phyloP scores from a whole-genome alignment of 2,113 vertebrate genomes.

The Urocynchramus pylzowi region DNA sequence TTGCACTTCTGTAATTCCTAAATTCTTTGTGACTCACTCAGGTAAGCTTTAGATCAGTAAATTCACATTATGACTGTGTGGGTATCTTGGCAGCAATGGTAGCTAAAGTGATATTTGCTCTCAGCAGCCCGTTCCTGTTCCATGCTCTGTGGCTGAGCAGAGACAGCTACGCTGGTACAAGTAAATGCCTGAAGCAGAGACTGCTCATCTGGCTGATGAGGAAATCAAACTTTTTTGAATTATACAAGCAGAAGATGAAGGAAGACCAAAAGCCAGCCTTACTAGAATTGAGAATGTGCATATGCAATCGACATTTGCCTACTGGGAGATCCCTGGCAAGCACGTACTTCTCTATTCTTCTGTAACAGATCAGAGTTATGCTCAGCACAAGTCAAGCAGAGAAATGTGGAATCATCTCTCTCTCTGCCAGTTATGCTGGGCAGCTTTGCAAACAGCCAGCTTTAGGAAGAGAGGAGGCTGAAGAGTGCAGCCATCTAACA shows the following conservation, averaged over 20 bases:
- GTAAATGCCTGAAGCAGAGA: neutral
- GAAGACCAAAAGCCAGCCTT: neutral
- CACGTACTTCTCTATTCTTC: neutral
- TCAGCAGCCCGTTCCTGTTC: neutral
- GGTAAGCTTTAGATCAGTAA: neutral
- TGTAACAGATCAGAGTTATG: neutral
- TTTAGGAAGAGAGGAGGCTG: neutral
- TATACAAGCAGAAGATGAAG: conserved; percentile 5
- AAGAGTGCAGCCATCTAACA: neutral
- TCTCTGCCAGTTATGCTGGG: neutral
- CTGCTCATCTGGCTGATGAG: neutral
- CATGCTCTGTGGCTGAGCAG: neutral
- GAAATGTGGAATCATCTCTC: neutral
- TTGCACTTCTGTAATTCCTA: neutral
- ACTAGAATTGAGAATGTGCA: neutral
- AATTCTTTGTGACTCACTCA: neutral
- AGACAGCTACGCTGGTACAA: neutral
- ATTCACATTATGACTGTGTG: neutral
- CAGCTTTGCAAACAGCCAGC: neutral
- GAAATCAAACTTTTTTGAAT: neutral
- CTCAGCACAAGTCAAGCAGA: neutral
- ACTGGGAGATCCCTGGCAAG: neutral
- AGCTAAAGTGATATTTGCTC: neutral
- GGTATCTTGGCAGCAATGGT: neutral
- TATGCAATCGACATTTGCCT: neutral